phyloP scores from a whole-genome alignment of 2,888 invertebrate species.

The Leptopilina syphax region DNA sequence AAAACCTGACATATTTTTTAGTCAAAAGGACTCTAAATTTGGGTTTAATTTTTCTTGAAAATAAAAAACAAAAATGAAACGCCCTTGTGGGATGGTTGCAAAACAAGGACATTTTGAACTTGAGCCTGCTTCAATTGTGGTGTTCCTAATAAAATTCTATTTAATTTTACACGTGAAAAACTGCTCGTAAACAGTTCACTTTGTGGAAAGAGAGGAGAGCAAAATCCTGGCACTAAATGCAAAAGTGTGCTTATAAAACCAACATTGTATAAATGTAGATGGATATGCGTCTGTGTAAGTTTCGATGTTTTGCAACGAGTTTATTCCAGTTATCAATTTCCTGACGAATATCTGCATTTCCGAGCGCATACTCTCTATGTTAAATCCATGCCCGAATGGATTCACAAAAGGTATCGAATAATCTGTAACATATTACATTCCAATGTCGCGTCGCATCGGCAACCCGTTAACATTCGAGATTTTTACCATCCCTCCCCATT shows the following conservation, averaged over 20 bases:
- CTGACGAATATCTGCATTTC: conserved; percentile 75
- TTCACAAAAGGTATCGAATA: conserved; percentile 61
- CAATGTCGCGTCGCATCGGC: conserved; percentile 48
- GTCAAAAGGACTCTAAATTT: too few relatives aligned
- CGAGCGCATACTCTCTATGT: conserved; percentile 57
- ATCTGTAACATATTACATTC: conserved; percentile 61
- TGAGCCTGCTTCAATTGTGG: not conserved
- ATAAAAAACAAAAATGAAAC: too few relatives aligned
- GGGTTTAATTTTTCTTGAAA: too few relatives aligned
- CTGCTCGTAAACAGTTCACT: conserved; percentile 6
- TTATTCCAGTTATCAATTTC: conserved; percentile 76
- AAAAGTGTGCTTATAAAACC: conserved; percentile 10
- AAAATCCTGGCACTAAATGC: conserved; percentile 1
- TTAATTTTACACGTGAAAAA: not conserved
- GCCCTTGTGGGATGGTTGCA: too few relatives aligned
- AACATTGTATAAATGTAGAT: conserved; percentile 1
- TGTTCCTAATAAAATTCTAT: conserved; percentile 18
- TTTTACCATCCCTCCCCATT: conserved; percentile 6
- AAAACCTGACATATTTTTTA: too few relatives aligned
- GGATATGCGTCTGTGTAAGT: conserved; percentile 51
- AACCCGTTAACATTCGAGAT: conserved; percentile 31
- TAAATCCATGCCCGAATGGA: conserved; percentile 54
- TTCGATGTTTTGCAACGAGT: conserved; percentile 73
- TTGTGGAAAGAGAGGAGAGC: conserved; percentile 4
- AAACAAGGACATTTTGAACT: too few relatives aligned